Base-by-base conservation (phyloP, 2,888 invertebrate genomes). In the Belgica antarctica region DNA sequence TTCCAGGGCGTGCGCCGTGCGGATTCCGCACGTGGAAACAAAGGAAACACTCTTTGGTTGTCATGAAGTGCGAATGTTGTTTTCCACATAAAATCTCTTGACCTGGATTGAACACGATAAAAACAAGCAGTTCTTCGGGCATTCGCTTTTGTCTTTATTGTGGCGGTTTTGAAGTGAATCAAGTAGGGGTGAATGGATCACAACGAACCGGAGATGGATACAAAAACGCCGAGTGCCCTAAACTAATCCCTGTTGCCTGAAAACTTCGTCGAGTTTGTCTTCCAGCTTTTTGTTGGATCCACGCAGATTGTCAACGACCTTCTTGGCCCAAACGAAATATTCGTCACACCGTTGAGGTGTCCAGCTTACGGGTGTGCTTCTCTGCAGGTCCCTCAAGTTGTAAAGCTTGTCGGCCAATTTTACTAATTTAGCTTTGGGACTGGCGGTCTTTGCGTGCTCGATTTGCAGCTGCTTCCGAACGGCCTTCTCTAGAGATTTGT, bases 321-420 rank as follows among this genome's bases (percentile, higher is more conserved):
- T 77, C 72, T 84, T 82, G 1, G 89, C 83, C 90, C 90, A 91
- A 47, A 79, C 74, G 75, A 89, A 89, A 78, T 91, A 91, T 72
- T 83, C 81, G 10, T 80, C 75, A 0, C 86, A 83, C 46, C 89
- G 85, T 70, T 82, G 77, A 74, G 52, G 17, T 0, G 47, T 57
- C 68, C 68, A 68, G 1, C 57, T 57, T 7, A 19, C 24, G 12
- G 68, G 68, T 1, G 19, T 22, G 12, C 28, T 31, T 10, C 12
- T 34, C 3, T 12, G 41, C 57, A 92, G 76, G 79, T 92, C 92
- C 62, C 90, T 78, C 12, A 93, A 80, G 79, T 93, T 92, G 77
- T 92, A 89, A 72, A 92, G 81, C 77, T 92, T 92, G 79, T 93
- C 92, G 0, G 91, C 92, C 73, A 93, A 78, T 77, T 88, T 89